Evolutionary conservation across 2,113 vertebrate genomes (phyloP), one percentile per base, ranked within the genome.

Genomic region (Scortum barcoo): DNA sequence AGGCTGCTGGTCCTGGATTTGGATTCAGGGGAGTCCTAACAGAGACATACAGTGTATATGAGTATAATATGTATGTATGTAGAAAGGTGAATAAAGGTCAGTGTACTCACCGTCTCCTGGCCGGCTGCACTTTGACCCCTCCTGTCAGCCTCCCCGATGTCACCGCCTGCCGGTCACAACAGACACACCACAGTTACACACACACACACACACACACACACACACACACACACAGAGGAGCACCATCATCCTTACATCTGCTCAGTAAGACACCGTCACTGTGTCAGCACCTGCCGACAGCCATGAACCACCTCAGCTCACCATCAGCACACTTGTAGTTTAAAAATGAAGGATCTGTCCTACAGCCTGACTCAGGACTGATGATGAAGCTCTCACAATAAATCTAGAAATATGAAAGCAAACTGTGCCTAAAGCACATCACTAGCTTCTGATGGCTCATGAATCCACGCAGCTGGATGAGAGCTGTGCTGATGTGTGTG

Each of bases 101-200:
- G 30, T 0, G 30, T 7, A 57, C 87, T 93, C 67, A 92, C 94
- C 42, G 63, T 74, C 63, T 91, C 57, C 71, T 85, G 10, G 30
- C 5, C 6, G 51, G 51, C 26, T 86, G 90, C 50, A 22, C 80
- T 40, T 44, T 58, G n/a, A 42, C 72, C 1, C 28, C 62, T 28
- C 88, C 92, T 0, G 86, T 80, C 74, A 94, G 77, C 73, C 94
- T 90, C 40, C 95, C 94, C 3, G 94, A 95, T 2, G 94, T 94
- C 78, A 94, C 76, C 81, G 86, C 84, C 95, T 95, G 89, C 24
- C 58, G 62, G 22, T 44, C n/a, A 48, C 17, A 72, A 33, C 24
- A 19, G 24, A 26, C 22, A 54, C 30, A 20, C 4, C 38, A 75
- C 54, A 58, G 30, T 48, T n/a, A n/a, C n/a, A n/a, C n/a, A n/a